A percentile compares a stretch with the other conserved stretches of the same genome.
These are phyloP conservation scores for Balaeniceps rex DNA, from an alignment of 2,113 vertebrate species.

Conservation along the genomic window DNA sequence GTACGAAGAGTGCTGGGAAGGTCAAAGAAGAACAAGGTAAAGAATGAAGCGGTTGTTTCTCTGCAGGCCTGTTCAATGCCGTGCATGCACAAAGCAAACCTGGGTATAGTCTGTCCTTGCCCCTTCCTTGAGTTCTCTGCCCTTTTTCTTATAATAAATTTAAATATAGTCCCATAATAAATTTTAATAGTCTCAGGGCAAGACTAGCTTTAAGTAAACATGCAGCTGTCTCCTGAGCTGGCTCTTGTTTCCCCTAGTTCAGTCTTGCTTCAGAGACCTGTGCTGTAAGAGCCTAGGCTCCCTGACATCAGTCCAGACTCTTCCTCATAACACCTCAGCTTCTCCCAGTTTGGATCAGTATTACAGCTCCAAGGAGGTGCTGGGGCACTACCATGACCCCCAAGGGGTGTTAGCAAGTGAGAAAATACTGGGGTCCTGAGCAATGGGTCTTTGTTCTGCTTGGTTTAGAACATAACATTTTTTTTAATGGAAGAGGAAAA, in stretches of 20 bases:
- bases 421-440: neutral
- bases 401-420: neutral
- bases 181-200: too few relatives aligned
- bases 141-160: neutral
- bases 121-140: neutral
- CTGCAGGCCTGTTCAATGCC: neutral
- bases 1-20: constrained; percentile 83
- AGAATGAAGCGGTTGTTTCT: neutral
- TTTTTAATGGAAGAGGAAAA: neutral
- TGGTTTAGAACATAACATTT: neutral
- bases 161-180: too few relatives aligned
- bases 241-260: neutral
- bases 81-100: neutral
- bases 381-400: neutral
- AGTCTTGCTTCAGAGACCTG: neutral
- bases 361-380: neutral
- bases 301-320: neutral
- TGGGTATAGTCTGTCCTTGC: neutral
- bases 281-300: neutral
- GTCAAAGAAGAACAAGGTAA: constrained; percentile 91
- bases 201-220: neutral
- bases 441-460: neutral
- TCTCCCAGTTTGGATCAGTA: neutral
- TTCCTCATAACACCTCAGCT: neutral
- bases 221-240: neutral